Evolutionary conservation across 2,797 vertebrate genomes (phyloP), one percentile per base, ranked within the genome.

Genomic region (Spinibarbus caldwelli): DNA sequence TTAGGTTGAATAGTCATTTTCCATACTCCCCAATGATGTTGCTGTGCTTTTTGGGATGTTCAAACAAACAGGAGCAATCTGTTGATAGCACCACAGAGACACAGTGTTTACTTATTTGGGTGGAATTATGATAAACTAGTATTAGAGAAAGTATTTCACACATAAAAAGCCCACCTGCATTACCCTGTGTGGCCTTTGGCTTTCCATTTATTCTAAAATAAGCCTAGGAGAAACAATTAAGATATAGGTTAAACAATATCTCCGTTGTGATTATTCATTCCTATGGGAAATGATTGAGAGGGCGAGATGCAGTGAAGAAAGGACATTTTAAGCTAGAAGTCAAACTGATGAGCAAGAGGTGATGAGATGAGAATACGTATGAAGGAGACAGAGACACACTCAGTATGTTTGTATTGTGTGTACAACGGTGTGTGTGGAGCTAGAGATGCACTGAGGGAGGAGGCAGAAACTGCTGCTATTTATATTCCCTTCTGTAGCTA

Each of bases 391-490:
- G 49, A 66, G 23, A 78, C 21, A 47, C 9, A 36, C 52, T 77
- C 9, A 59, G 72, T 54, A 62, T 66, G 73, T 77, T 71, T 59
- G 19, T 81, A 52, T 62, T 75, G 68, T 47, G 52, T 45, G 23
- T 36, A 64, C 43, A 43, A 45, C 36, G 76, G 73, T 66, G 67
- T 85, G 45, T 81, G 75, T 45, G 72, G n/a, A n/a, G n/a, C n/a
- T n/a, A n/a, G 57, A 86, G 77, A 86, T 66, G 57, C 34, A 82
- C 81, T 66, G 52, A 86, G 71, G 71, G 83, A 86, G 85, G 86
- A 86, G 80, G 78, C 86, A 64, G 87, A 88, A 84, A 68, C 73
- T 34, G 26, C 57, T 78, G 85, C 90, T 90, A 92, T 92, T 90
- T 90, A 81, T 91, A 89, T 83, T 87, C 64, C 64, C 26, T 85